A percentile compares a stretch with the other conserved stretches of the same genome.
Evolutionary conservation across 1,140 invertebrate species (phyloP).

Genomic region (Ditylenchus dipsaci): DNA sequence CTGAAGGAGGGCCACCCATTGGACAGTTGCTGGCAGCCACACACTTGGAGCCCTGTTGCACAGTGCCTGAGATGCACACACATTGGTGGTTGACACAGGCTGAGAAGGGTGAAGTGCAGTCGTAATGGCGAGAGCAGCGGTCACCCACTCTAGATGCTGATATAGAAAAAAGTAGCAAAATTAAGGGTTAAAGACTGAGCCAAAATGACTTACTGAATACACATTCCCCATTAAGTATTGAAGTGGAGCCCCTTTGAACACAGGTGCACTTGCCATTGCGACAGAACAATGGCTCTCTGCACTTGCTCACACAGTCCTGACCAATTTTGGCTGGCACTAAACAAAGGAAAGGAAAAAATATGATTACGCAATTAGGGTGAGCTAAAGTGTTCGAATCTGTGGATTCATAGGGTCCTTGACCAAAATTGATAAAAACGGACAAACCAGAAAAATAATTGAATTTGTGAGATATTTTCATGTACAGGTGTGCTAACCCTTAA

Average conservation of each 20-base stretch:
- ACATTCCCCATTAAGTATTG: constrained; percentile 55
- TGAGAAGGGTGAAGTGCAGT: constrained; percentile 56
- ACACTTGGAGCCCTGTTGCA: constrained; percentile 54
- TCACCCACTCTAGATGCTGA: constrained; percentile 53
- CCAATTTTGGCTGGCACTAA: constrained; percentile 55
- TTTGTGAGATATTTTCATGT: too few relatives aligned
- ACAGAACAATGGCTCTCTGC: constrained; percentile 56
- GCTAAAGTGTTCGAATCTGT: too few relatives aligned
- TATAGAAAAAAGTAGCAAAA: constrained; percentile 8
- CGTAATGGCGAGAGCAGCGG: constrained; percentile 56
- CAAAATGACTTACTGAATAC: constrained; percentile 42
- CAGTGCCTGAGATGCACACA: constrained; percentile 56
- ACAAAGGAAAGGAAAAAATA: constrained; percentile 7
- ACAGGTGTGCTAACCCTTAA: too few relatives aligned
- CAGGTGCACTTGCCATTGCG: constrained; percentile 56
- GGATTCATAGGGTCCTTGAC: too few relatives aligned
- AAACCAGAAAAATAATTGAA: too few relatives aligned
- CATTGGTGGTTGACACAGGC: constrained; percentile 56
- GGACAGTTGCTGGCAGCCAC: constrained; percentile 55
- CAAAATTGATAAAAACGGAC: too few relatives aligned
- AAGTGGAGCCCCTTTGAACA: constrained; percentile 55
- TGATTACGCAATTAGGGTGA: too few relatives aligned
- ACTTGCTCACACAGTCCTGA: constrained; percentile 48
- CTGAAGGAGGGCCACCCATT: constrained; percentile 49
- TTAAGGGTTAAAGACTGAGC: too few relatives aligned